Evolutionary conservation across 2,888 invertebrate species (phyloP), one percentile per base, ranked within the genome.

Genomic region (Ferrisia virgata): DNA sequence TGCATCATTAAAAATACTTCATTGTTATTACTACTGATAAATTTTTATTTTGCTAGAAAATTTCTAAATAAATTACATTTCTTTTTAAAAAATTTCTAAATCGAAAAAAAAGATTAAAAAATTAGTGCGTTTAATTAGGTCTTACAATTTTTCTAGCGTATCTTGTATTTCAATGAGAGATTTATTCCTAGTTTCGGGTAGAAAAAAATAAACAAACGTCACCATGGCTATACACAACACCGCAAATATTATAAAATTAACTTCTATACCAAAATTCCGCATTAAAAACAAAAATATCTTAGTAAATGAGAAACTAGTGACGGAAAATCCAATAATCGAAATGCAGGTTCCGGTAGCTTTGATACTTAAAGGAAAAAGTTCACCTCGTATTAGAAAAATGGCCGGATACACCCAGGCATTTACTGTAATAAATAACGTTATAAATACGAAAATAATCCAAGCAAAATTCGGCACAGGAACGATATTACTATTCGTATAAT

Each of bases 171-270:
- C 64, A 13, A 58, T 39, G 18, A 84, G 58, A 22, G 84, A 53
- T 64, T 84, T 84, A 22, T 79, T 79, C 28, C 36, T 64, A 31
- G 84, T 84, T 39, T 84, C 84, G 2, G 84, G 84, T 36, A 84
- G 22, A n/a, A 22, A 43, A 15, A 64, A 64, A 13, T 84, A 80
- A 11, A 79, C 84, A 25, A 79, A 58, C 1, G 31, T 8, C 9
- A 84, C 25, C 9, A 36, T n/a, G 6, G n/a, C 11, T 11, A 79
- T 15, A 33, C 40, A n/a, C 25, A 47, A 8, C 13, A 39, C 15
- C 6, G 79, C 28, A 31, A 31, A 84, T 5, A 84, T 0, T 8
- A 79, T 13, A 25, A 84, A 84, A 79, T 84, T 84, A 3, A n/a
- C 31, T 36, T 79, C 53, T 6, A 79, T 79, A 8, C 84, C 84